Evolutionary conservation across 2,797 vertebrate genomes (phyloP).

Genomic region (Oophaga sylvatica): DNA sequence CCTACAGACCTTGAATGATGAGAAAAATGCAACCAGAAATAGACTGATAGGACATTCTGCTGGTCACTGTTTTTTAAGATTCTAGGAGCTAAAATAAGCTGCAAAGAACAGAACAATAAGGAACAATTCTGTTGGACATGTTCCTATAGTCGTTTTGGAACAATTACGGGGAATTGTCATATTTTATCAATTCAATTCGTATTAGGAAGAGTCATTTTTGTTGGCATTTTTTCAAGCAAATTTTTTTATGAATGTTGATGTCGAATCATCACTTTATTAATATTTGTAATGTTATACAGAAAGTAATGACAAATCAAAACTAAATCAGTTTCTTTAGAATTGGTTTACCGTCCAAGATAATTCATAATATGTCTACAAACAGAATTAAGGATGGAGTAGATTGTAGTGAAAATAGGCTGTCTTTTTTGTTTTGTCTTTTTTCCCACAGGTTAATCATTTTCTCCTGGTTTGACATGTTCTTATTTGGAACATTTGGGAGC

Average conservation of each 20-base stretch:
- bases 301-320: too few species aligned
- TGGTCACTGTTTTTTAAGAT: conserved; percentile 35
- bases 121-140: conserved; percentile 48
- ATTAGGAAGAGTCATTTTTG: conserved; percentile 37
- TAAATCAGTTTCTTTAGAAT: too few species aligned
- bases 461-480: too few species aligned
- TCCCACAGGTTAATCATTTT: too few species aligned
- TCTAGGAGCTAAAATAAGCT: conserved; percentile 31
- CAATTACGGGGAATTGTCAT: conserved; percentile 21
- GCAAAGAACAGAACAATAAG: conserved; percentile 30
- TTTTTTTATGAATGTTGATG: background rate
- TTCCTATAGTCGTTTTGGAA: conserved; percentile 25
- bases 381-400: too few species aligned
- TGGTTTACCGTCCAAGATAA: too few species aligned
- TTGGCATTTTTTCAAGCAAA: background rate
- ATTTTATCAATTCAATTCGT: background rate
- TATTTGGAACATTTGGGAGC: too few species aligned
- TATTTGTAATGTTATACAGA: background rate
- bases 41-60: conserved; percentile 31
- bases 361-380: too few species aligned
- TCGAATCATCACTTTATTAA: background rate
- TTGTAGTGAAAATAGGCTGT: too few species aligned
- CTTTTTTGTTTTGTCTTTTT: too few species aligned
- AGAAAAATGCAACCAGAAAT: conserved; percentile 46
- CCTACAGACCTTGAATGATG: conserved; percentile 51